Base-by-base conservation (phyloP, 2,113 vertebrate genomes). In the Vulpes lagopus region DNA sequence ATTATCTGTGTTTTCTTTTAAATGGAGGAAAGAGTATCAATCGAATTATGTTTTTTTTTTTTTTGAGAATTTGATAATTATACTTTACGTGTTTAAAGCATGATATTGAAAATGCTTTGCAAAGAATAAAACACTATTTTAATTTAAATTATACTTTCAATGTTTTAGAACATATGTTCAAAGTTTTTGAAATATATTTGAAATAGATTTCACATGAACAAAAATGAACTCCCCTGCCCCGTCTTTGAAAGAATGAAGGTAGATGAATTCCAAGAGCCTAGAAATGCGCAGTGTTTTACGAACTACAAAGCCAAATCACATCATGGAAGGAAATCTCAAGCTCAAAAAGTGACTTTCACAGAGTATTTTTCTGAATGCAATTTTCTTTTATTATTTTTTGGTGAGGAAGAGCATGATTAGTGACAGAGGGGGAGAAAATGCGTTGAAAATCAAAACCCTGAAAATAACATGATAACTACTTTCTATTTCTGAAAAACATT, bases 401-500 rank as follows among this genome's bases (percentile, higher is more conserved):
- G 2, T 71, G 8, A 57, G 43, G 87, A 97, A 60, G n/a, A 95
- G 73, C 87, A 97, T 95, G n/a, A 16, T 89, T 97, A 97, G 38
- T 93, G 53, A 43, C 19, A 91, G 16, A 94, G 64, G 53, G 79
- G 38, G 32, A 97, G 89, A 95, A 67, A 97, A 80, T 71, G 95
- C 22, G 0, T 38, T 69, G 59, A 93, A 89, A 81, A 91, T 43
- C 25, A 67, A 59, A 92, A 73, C 8, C 22, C n/a, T 81, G 80
- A 88, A 96, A 69, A n/a, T 27, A 97, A 60, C 35, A 64, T 83
- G 65, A 38, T 91, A 90, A 92, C 10, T 87, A 78, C 87, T 97
- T 97, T 71, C 7, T 97, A 90, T 96, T 97, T 97, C 35, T 93
- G 57, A 95, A 30, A 92, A 93, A 49, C 11, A 94, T 91, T 93